These are phyloP conservation scores for Atrina japonica DNA, from an alignment of 2,888 invertebrate species.

Conservation along the genomic window DNA sequence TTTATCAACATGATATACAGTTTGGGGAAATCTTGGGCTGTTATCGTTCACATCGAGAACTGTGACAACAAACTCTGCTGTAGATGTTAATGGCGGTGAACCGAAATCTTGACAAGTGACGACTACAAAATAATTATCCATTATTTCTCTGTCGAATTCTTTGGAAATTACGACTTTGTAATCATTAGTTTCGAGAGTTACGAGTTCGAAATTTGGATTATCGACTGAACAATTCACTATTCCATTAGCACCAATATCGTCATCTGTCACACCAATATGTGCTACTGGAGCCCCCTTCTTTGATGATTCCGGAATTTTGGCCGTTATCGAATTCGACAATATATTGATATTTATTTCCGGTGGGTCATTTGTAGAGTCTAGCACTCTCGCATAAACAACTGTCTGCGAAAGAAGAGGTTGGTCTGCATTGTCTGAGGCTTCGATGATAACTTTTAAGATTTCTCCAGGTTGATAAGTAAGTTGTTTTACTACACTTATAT, in stretches of 20 bases:
- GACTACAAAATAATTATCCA: slow-evolving; percentile 47
- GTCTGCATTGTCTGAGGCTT: slow-evolving; percentile 66
- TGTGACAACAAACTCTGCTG: slow-evolving; percentile 55
- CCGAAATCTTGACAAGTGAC: slow-evolving; percentile 62
- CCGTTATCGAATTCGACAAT: slow-evolving; percentile 57
- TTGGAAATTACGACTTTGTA: slow-evolving; percentile 64
- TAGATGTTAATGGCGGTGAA: slow-evolving; percentile 52
- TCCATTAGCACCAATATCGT: slow-evolving; percentile 70
- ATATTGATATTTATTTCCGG: slow-evolving; percentile 84
- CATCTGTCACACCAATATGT: slow-evolving; percentile 65
- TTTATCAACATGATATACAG: slow-evolving; percentile 57
- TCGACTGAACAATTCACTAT: slow-evolving; percentile 63
- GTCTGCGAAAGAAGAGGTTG: slow-evolving; percentile 67
- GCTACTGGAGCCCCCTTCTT: slow-evolving; percentile 70
- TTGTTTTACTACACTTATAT: slow-evolving; percentile 60
- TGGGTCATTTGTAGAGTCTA: slow-evolving; percentile 95
- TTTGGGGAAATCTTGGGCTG: slow-evolving; percentile 88
- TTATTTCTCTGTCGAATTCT: slow-evolving; percentile 54
- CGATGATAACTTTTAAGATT: slow-evolving; percentile 58
- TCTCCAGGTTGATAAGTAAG: slow-evolving; percentile 62
- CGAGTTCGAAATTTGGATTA: slow-evolving; percentile 63
- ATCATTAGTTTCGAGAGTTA: slow-evolving; percentile 62
- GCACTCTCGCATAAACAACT: slow-evolving; percentile 82
- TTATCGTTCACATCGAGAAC: slow-evolving; percentile 95
- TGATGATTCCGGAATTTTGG: slow-evolving; percentile 66